Evolutionary conservation across 2,888 invertebrate species (phyloP), one percentile per base, ranked within the genome.

Genomic region (Eristalinus sepulchralis): DNA sequence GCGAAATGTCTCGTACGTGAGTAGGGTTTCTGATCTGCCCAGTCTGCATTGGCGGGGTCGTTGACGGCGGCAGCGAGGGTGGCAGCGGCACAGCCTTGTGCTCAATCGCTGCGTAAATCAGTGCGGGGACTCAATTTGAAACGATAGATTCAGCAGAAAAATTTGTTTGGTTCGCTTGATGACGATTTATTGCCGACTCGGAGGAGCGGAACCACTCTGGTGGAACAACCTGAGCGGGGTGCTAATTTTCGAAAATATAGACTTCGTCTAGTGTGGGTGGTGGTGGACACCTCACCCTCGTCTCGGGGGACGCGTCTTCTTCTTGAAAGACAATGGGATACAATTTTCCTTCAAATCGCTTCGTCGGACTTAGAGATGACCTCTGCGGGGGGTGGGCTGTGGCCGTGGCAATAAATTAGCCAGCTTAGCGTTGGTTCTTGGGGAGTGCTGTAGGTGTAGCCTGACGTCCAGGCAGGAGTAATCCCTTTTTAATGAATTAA

Each of bases 1-100:
- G 63, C 82, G 59, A 82, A 82, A 85, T 85, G 77, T 77, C 85
- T 70, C 31, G 72, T 85, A 85, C 85, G 85, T 85, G 85, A 85
- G 82, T 71, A 13, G 81, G 77, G 77, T 78, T 77, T 64, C 59
- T 68, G 39, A 63, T 17, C 24, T 59, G 57, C 33, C 3, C n/a
- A n/a, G n/a, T n/a, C n/a, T n/a, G n/a, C n/a, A n/a, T n/a, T n/a
- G n/a, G n/a, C n/a, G n/a, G n/a, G n/a, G n/a, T n/a, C n/a, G n/a
- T n/a, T n/a, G n/a, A n/a, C n/a, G n/a, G n/a, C n/a, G n/a, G n/a
- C n/a, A 10, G 36, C 10, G 75, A 0, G 22, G 10, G 47, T 13
- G 22, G 59, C 47, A 10, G 10, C 0, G 5, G 27, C 22, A 1
- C 47, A 59, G 59, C 70, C 71, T 70, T 83, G 83, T 80, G 47